Evolutionary conservation across 2,888 invertebrate species (phyloP), one percentile per base, ranked within the genome.

Genomic region (Conops quadrifasciatus): DNA sequence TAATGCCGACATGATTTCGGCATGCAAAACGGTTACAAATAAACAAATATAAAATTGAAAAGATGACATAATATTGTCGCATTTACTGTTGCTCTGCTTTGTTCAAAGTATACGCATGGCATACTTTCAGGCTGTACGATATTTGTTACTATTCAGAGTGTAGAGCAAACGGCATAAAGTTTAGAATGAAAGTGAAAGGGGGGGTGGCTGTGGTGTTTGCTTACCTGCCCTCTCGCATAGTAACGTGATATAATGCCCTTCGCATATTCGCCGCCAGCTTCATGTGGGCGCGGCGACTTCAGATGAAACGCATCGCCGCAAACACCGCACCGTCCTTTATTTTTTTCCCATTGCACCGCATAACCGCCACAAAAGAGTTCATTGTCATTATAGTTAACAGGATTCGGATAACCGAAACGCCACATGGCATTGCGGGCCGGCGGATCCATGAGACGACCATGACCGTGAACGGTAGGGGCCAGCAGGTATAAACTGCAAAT

Each of bases 381-480:
- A 81, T 96, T 96, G 85, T 97, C 96, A 80, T 96, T 95, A 84
- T 96, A 97, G 87, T 97, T 95, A 72, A 94, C 94, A 1, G 96
- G 95, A 87, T 94, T 96, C n/a, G 94, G 93, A 86, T 93, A 97
- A 0, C 97, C 97, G 81, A 94, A 94, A 73, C 97, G 88, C 97
- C 97, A 97, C 95, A 96, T 96, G 64, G 94, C 92, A 87, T 96
- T 95, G 72, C 97, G 89, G 0, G 95, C 93, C 2, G 97, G 96
- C 0, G 97, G 97, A 84, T 96, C 94, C 93, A 96, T 94, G 73
- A 97, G 87, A 53, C 96, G 87, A 3, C 96, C 96, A 87, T 95
- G 95, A 11, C 93, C 93, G 75, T 87, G 86, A 0, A 91, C 92
- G 13, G 69, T 26, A 7, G 73, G 65, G 24, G 75, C 65, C 45